phyloP scores from a whole-genome alignment of 1,140 invertebrate genomes.

The Penaeus indicus region DNA sequence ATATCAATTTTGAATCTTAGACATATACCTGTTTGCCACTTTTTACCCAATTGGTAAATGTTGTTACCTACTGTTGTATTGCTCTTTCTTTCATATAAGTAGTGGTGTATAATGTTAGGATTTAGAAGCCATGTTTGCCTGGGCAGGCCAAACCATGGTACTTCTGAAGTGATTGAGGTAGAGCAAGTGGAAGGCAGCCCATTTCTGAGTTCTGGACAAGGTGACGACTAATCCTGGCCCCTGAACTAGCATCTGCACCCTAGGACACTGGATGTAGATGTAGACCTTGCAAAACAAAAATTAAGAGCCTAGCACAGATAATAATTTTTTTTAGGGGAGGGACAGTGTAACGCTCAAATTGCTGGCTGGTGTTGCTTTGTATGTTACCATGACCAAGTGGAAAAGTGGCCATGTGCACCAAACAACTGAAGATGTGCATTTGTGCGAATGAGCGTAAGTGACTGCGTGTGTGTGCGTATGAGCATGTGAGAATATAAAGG shows the following conservation, averaged over 20 bases:
- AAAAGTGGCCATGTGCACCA: background rate
- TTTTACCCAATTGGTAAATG: slow-evolving; percentile 64
- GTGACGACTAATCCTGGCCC: background rate
- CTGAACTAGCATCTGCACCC: no score
- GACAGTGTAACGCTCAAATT: no score
- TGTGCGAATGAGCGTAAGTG: background rate
- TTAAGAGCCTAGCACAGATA: no score
- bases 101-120: slow-evolving; percentile 59
- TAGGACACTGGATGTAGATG: no score
- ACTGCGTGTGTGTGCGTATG: no score
- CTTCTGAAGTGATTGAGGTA: slow-evolving; percentile 43
- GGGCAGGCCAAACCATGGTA: slow-evolving; percentile 26
- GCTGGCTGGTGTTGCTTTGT: background rate
- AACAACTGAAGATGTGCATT: background rate
- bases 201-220: slow-evolving; percentile 2
- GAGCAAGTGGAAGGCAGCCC: slow-evolving; percentile 43
- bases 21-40: slow-evolving; percentile 62
- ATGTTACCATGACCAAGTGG: background rate
- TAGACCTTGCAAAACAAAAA: no score
- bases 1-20: slow-evolving; percentile 61
- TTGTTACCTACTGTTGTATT: slow-evolving; percentile 59
- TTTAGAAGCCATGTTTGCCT: slow-evolving; percentile 54
- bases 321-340: no score
- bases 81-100: slow-evolving; percentile 59
- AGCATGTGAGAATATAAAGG: background rate